A percentile compares a stretch with the other conserved stretches of the same genome.
These are phyloP conservation scores for Xestia rhomboidea DNA, from an alignment of 2,888 invertebrate species.

Conservation along the genomic window DNA sequence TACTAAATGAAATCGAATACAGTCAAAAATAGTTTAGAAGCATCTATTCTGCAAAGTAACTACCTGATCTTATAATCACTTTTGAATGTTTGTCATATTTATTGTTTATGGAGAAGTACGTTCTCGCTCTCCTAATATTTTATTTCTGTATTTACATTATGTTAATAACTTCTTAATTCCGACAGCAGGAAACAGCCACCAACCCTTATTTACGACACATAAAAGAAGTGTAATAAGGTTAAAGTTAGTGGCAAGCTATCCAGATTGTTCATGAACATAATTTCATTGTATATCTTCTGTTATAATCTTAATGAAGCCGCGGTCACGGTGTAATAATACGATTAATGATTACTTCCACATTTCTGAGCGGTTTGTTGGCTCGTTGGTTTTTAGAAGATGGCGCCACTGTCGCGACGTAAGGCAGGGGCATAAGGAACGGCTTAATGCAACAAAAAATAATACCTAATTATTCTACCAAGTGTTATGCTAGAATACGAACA, in stretches of 20 bases:
- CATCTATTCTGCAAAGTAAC: no score
- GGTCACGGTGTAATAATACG: constrained; percentile 85
- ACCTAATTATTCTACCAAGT: neutral
- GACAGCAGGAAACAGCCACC: constrained; percentile 16
- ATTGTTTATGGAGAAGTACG: no score
- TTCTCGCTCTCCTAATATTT: no score
- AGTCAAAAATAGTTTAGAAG: no score
- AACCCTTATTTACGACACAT: constrained; percentile 35
- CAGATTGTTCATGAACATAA: constrained; percentile 62
- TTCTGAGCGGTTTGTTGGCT: constrained; percentile 80
- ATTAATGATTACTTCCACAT: constrained; percentile 78
- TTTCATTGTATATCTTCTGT: constrained; percentile 71
- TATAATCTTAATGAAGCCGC: constrained; percentile 82
- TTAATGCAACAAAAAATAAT: neutral
- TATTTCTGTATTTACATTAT: neutral
- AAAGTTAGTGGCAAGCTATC: constrained; percentile 42
- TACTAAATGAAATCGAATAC: no score
- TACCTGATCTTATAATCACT: no score
- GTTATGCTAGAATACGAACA: neutral
- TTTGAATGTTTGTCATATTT: neutral
- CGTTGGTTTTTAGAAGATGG: constrained; percentile 79
- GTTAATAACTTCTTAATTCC: constrained; percentile 24
- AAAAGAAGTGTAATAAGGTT: constrained; percentile 55
- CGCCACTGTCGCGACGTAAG: constrained; percentile 67
- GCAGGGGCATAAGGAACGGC: constrained; percentile 28